Percentiles rank a stretch among this genome's conserved stretches.
These are phyloP conservation scores for Orchesellides sinensis DNA, from an alignment of 2,888 invertebrate genomes.

Conservation along the genomic window DNA sequence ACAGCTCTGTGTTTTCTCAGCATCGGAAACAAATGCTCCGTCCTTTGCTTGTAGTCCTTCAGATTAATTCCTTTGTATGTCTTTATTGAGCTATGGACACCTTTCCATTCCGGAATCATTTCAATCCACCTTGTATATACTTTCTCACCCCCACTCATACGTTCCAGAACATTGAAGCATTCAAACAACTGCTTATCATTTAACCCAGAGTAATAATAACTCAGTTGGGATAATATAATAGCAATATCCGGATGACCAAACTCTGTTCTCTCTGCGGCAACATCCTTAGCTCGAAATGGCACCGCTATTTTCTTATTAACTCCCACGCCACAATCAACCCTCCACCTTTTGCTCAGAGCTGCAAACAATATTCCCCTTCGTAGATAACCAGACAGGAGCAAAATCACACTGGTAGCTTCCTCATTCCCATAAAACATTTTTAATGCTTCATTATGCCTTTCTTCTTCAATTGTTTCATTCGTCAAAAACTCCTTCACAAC, in stretches of 20 bases:
- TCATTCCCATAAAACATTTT: conserved; percentile 17
- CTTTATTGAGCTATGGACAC: not conserved
- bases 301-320: too few species aligned
- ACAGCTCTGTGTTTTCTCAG: conserved; percentile 33
- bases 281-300: conserved; percentile 67
- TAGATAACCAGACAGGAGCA: conserved; percentile 62
- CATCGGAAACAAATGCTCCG: conserved; percentile 23
- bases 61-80: conserved; percentile 42
- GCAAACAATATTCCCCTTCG: conserved; percentile 48
- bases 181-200: conserved; percentile 54
- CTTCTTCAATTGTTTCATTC: not conserved
- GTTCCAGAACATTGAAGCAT: conserved; percentile 36
- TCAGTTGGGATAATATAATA: conserved; percentile 64
- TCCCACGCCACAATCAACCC: conserved; percentile 70
- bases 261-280: conserved; percentile 69
- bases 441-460: not conserved
- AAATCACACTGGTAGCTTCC: conserved; percentile 11
- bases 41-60: conserved; percentile 31
- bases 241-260: conserved; percentile 71
- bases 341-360: conserved; percentile 55
- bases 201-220: conserved; percentile 69
- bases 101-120: not conserved
- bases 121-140: not conserved
- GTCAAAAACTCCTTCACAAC: conserved; percentile 1
- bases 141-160: not conserved